phyloP scores from a whole-genome alignment of 2,888 invertebrate genomes.

The Dorcus hopei region DNA sequence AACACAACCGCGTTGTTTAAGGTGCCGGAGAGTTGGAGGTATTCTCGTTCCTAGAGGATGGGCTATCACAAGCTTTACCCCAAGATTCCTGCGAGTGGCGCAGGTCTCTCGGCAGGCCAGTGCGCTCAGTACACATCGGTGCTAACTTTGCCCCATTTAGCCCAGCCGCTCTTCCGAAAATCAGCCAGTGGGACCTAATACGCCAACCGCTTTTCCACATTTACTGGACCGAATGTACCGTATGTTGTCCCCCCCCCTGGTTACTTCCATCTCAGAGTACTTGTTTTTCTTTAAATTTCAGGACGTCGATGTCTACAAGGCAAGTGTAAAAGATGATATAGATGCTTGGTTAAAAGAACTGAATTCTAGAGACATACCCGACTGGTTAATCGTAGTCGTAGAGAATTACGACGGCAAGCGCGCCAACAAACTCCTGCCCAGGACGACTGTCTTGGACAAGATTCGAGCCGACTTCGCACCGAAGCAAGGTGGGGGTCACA shows the following conservation, averaged over 20 bases:
- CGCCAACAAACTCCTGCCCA: slow-evolving; percentile 84
- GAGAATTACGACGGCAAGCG: slow-evolving; percentile 89
- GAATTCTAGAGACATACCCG: slow-evolving; percentile 69
- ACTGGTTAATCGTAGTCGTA: slow-evolving; percentile 92
- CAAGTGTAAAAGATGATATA: slow-evolving; percentile 83
- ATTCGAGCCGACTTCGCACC: slow-evolving; percentile 90
- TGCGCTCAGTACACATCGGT: slow-evolving; percentile 79
- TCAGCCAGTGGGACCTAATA: slow-evolving; percentile 73
- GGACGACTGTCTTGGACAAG: slow-evolving; percentile 92
- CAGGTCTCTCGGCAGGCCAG: slow-evolving; percentile 81
- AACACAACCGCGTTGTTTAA: slow-evolving; percentile 19
- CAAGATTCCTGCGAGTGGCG: slow-evolving; percentile 90
- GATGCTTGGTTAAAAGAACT: slow-evolving; percentile 83
- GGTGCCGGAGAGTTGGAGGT: slow-evolving; percentile 81
- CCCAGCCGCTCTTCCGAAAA: slow-evolving; percentile 69
- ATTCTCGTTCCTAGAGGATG: slow-evolving; percentile 77
- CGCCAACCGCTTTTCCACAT: slow-evolving; percentile 90
- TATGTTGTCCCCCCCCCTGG: slow-evolving; percentile 50
- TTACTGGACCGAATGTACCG: slow-evolving; percentile 93
- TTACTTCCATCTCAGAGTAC: background rate
- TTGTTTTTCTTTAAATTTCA: slow-evolving; percentile 44
- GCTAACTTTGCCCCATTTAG: slow-evolving; percentile 79
- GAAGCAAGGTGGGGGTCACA: slow-evolving; percentile 64
- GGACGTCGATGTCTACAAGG: slow-evolving; percentile 92
- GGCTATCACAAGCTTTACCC: slow-evolving; percentile 75